Base-by-base conservation (phyloP, 35 echinoderm and acorn worm species). In the Diadema setosum region DNA sequence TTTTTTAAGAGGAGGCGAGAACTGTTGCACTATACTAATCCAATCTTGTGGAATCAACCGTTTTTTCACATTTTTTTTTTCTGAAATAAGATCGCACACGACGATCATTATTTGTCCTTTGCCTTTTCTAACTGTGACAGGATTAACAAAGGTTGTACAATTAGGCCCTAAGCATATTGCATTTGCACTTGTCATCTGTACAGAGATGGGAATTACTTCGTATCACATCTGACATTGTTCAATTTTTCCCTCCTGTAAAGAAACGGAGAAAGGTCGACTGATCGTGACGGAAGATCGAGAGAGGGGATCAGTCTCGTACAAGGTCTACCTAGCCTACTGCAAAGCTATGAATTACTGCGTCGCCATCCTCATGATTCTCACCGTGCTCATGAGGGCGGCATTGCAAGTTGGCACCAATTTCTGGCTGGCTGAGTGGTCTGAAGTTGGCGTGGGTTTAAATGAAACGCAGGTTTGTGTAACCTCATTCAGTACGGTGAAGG, bases 401-500 rank as follows among this genome's bases (percentile, higher is more conserved):
- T 37, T 89, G 18, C 60, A 67, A 67, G 86, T 94, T 11, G 85
- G 20, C 11, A 94, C 90, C 23, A 98, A 94, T 81, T 98, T 91
- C 74, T 98, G 96, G 96, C 89, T 98, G 15, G 81, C 96, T 16
- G 73, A 35, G 3, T 98, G 96, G 96, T 94, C 96, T 16, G 92
- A 98, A 89, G 80, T 81, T 18, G 86, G 96, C 25, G 36, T 43
- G n/a, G 37, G 9, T 5, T 5, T 41, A 14, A 78, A 78, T 25
- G 34, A 78, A 14, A 78, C 73, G 0, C 0, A 78, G 73, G 73
- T 78, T n/a, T n/a, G n/a, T n/a, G n/a, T n/a, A n/a, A n/a, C n/a
- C n/a, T n/a, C n/a, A n/a, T n/a, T n/a, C n/a, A n/a, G n/a, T n/a
- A n/a, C n/a, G n/a, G n/a, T n/a, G n/a, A n/a, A n/a, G n/a, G n/a